Conservation (phyloP, 1,140 invertebrate species). For the Galleria mellonella region DNA sequence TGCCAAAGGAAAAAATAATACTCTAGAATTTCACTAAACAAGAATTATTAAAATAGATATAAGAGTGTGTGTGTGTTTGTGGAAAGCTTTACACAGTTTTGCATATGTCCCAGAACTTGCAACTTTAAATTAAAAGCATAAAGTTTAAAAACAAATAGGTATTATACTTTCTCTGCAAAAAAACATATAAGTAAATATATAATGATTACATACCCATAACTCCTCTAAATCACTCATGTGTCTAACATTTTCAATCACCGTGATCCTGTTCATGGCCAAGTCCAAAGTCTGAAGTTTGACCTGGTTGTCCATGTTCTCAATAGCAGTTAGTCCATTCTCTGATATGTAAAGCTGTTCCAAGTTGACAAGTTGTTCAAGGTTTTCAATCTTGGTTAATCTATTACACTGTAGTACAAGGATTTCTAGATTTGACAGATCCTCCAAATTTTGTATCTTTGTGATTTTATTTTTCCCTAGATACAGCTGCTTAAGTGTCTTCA, state of each 20-base stretch:
- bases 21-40: too few relatives aligned
- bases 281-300: conserved; percentile 89
- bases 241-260: conserved; percentile 85
- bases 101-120: too few relatives aligned
- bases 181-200: too few relatives aligned
- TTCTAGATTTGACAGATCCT: conserved; percentile 83
- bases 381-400: conserved; percentile 91
- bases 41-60: too few relatives aligned
- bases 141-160: too few relatives aligned
- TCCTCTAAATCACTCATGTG: conserved; percentile 88
- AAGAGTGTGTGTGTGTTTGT: too few relatives aligned
- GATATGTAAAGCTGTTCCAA: conserved; percentile 95
- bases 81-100: too few relatives aligned
- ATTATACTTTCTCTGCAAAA: too few relatives aligned
- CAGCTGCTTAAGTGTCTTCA: conserved; percentile 84
- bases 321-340: conserved; percentile 91
- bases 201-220: conserved; percentile 87
- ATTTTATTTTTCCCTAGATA: conserved; percentile 99
- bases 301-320: conserved; percentile 84
- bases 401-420: conserved; percentile 95
- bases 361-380: conserved; percentile 82
- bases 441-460: conserved; percentile 89
- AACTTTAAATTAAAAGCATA: too few relatives aligned
- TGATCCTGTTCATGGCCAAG: conserved; percentile 92
- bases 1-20: too few relatives aligned